These are phyloP conservation scores for Ecliptopera silaceata DNA, from an alignment of 2,888 invertebrate genomes.

Conservation along the genomic window DNA sequence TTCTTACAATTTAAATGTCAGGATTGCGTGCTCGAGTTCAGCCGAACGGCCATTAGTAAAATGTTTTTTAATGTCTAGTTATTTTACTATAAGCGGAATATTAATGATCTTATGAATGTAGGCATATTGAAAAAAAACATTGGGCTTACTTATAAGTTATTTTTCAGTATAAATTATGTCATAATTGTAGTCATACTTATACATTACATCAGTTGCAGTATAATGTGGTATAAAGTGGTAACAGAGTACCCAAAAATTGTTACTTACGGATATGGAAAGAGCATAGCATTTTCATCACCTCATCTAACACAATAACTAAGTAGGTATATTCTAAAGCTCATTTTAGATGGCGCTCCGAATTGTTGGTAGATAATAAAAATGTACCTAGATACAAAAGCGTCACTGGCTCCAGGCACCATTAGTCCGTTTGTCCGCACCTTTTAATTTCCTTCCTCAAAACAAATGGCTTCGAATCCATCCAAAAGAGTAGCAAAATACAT, in stretches of 20 bases:
- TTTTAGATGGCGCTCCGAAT: slow-evolving; percentile 8
- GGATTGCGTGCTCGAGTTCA: slow-evolving; percentile 35
- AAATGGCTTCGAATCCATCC: slow-evolving; percentile 36
- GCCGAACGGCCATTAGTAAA: neutral
- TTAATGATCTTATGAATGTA: neutral
- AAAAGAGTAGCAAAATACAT: slow-evolving; percentile 30
- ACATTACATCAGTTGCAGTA: too few relatives aligned
- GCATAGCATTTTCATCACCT: too few relatives aligned
- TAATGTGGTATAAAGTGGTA: too few relatives aligned
- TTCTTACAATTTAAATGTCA: slow-evolving; percentile 33
- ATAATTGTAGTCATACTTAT: too few relatives aligned
- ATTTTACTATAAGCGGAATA: too few relatives aligned
- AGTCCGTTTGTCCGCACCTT: slow-evolving; percentile 41
- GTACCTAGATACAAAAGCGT: slow-evolving; percentile 8
- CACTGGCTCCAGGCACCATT: slow-evolving; percentile 36
- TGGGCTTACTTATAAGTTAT: neutral
- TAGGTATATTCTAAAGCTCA: slow-evolving; percentile 12
- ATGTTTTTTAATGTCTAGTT: neutral
- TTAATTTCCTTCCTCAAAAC: slow-evolving; percentile 48
- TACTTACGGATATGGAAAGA: too few relatives aligned
- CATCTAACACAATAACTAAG: too few relatives aligned
- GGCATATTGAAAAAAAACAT: neutral
- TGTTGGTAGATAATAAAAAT: slow-evolving; percentile 15
- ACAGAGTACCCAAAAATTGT: too few relatives aligned
- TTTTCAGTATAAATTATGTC: too few relatives aligned